Conservation (phyloP, 2,888 invertebrate genomes). For the Chouioia cunea region DNA sequence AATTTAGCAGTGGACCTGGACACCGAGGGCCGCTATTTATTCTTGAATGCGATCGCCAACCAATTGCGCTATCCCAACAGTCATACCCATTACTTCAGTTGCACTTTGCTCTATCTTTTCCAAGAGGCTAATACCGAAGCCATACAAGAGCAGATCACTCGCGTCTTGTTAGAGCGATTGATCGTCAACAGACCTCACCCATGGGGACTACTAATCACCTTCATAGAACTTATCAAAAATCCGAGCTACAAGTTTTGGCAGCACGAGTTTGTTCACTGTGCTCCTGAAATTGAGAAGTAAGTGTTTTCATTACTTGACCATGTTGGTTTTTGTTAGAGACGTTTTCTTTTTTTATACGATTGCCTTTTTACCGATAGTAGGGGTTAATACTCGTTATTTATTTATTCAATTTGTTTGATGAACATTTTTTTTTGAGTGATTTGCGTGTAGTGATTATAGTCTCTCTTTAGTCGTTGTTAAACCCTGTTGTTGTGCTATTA, state of each 20-base stretch:
- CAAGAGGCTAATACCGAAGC: conserved; percentile 97
- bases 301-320: conserved; percentile 57
- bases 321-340: too few relatives aligned
- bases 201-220: conserved; percentile 98
- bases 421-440: too few relatives aligned
- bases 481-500: too few relatives aligned
- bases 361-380: too few relatives aligned
- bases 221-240: conserved; percentile 99
- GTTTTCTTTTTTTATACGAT: too few relatives aligned
- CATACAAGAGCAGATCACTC: conserved; percentile 97
- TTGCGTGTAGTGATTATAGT: too few relatives aligned
- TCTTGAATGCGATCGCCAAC: conserved; percentile 98
- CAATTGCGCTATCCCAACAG: conserved; percentile 99
- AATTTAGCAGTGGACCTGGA: conserved; percentile 98
- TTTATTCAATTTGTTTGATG: too few relatives aligned
- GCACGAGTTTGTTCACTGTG: conserved; percentile 99
- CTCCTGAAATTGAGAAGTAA: conserved; percentile 99
- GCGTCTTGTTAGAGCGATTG: conserved; percentile 94
- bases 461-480: too few relatives aligned
- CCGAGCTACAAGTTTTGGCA: conserved; percentile 99
- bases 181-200: conserved; percentile 99
- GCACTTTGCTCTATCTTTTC: conserved; percentile 95
- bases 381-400: too few relatives aligned
- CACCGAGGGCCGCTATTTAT: conserved; percentile 97
- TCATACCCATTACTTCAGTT: conserved; percentile 99